Evolutionary conservation across 2,113 vertebrate genomes (phyloP).

Genomic region (Ciconia maguari): DNA sequence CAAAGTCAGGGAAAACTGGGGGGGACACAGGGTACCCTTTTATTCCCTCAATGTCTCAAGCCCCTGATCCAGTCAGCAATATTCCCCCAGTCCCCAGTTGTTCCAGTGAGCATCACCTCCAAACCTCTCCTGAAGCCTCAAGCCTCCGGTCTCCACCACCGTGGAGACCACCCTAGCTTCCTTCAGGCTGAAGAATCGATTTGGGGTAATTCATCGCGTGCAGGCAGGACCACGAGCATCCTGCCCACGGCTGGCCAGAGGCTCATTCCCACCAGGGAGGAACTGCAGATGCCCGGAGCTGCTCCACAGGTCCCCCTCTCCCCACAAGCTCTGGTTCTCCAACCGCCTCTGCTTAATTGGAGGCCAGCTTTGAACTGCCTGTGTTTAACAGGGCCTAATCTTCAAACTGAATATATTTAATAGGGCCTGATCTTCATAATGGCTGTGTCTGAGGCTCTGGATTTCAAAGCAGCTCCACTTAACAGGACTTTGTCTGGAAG

Average conservation of each 20-base stretch:
- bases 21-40: neutral
- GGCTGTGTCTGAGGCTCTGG: constrained; percentile 2
- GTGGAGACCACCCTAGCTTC: neutral
- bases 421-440: constrained; percentile 36
- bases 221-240: neutral
- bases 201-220: neutral
- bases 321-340: neutral
- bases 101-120: neutral
- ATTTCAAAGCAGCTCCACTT: constrained; percentile 58
- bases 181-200: neutral
- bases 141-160: neutral
- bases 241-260: neutral
- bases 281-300: neutral
- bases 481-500: constrained; percentile 9
- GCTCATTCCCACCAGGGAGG: neutral
- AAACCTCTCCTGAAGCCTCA: neutral
- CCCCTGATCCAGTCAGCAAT: neutral
- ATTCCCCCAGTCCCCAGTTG: neutral
- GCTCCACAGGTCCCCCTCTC: neutral
- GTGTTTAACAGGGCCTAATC: neutral
- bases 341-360: neutral
- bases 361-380: constrained; percentile 11
- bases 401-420: constrained; percentile 37
- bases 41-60: neutral
- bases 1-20: neutral